Evolutionary conservation across 2,888 invertebrate species (phyloP), one percentile per base, ranked within the genome.

Genomic region (Neria commutata): DNA sequence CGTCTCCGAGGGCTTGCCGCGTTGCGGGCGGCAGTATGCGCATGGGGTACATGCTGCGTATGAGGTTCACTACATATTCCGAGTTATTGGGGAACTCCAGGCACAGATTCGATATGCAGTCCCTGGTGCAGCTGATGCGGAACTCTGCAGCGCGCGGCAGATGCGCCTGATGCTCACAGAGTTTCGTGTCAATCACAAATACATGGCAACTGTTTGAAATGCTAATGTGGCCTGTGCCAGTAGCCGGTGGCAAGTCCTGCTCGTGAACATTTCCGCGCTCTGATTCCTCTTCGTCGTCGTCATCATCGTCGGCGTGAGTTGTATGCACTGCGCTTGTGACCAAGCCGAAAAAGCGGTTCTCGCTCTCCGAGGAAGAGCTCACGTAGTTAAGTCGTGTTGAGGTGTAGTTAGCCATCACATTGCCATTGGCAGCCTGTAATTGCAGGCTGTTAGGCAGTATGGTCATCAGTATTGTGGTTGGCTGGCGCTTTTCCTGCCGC

Each of bases 171-270:
- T 98, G 97, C 60, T 91, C 90, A 3, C 89, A 87, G 69, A 94
- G 84, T 79, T 94, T 90, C 0, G 94, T 89, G 76, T 97, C 95
- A 8, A 95, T 92, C 60, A 94, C 94, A 79, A 98, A 98, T 0
- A 97, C 94, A 81, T 98, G 97, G 75, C 97, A 96, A 54, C 96
- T 94, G 75, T 93, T 93, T 0, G 92, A 92, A 17, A 88, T 86
- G 64, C 86, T 86, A 10, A 87, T 73, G 60, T 74, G 71, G n/a
- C 69, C 71, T 5, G 37, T 37, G 4, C 11, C 37, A 11, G n/a
- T 11, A 14, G 10, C 6, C 4, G 37, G n/a, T n/a, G n/a, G 10
- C 11, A n/a, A 4, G 8, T 33, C 59, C 16, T 40, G 33, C 3
- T 48, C 54, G 45, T 42, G 34, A 10, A 17, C 45, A 5, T 17